Percentiles rank a stretch among this genome's conserved stretches.
phyloP scores from a whole-genome alignment of 1,140 invertebrate genomes.

The Drosophila busckii region DNA sequence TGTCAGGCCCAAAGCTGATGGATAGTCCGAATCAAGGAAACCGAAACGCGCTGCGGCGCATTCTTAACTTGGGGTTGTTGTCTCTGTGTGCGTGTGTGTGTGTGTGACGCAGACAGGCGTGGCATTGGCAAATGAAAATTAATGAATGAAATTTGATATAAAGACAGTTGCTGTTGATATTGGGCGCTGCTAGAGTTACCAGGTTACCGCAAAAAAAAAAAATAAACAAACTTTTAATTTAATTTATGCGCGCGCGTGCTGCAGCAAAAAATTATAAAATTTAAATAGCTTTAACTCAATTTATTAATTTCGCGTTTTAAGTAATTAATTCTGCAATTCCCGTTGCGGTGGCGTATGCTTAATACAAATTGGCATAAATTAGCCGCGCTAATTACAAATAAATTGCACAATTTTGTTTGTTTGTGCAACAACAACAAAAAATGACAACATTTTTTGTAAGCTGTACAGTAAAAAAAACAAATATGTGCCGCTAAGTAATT shows the following conservation, averaged over 20 bases:
- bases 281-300: constrained; percentile 28
- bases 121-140: constrained; percentile 75
- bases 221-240: constrained; percentile 42
- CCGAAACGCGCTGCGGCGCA: too few species aligned
- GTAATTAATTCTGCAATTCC: constrained; percentile 46
- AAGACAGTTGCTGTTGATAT: constrained; percentile 38
- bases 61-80: background rate
- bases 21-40: constrained; percentile 20
- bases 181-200: constrained; percentile 16
- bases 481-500: too few species aligned
- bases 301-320: constrained; percentile 53
- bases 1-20: constrained; percentile 26
- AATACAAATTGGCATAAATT: constrained; percentile 51
- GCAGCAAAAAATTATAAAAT: constrained; percentile 10
- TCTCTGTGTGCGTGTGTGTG: too few species aligned
- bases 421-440: too few species aligned
- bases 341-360: constrained; percentile 43
- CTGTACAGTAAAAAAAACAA: constrained; percentile 20
- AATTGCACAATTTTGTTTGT: constrained; percentile 61
- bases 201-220: constrained; percentile 7
- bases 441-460: constrained; percentile 29
- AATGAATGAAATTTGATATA: constrained; percentile 77
- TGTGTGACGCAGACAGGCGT: constrained; percentile 58
- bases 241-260: constrained; percentile 40
- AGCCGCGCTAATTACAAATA: constrained; percentile 59